phyloP scores from a whole-genome alignment of 2,797 vertebrate species.

The Mus caroli region DNA sequence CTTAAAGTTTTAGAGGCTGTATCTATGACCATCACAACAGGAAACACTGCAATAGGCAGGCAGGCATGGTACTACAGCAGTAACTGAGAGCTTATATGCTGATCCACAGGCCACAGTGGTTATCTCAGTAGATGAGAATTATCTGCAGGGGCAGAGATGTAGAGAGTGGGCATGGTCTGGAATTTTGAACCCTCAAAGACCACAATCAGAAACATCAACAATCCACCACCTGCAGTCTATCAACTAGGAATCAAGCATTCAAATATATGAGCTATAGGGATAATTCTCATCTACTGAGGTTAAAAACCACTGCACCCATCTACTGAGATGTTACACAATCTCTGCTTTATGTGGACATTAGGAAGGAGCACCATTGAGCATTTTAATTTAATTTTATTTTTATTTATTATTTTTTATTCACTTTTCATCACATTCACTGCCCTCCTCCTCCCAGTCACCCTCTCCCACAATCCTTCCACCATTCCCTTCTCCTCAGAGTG shows the following conservation, averaged over 20 bases:
- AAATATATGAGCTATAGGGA: not conserved
- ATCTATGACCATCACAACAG: not conserved
- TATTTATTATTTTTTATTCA: not conserved
- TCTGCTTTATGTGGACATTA: not conserved
- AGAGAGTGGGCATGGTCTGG: not conserved
- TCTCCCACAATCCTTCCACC: not conserved
- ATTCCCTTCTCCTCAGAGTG: not conserved
- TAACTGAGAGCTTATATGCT: not conserved
- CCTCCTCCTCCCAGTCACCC: not conserved
- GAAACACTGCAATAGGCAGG: not conserved
- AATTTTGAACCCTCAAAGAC: not conserved
- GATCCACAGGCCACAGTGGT: not conserved
- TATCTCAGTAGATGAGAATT: no score
- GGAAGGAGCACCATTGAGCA: not conserved
- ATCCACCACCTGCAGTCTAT: not conserved
- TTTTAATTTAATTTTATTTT: not conserved
- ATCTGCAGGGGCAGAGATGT: not conserved
- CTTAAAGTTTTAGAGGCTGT: no score
- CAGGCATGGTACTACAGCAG: not conserved
- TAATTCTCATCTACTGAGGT: not conserved
- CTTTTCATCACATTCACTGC: not conserved
- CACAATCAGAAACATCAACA: not conserved
- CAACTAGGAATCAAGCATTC: not conserved
- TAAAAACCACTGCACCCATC: not conserved
- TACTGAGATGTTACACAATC: not conserved